Base-by-base conservation (phyloP, 2,888 invertebrate species). In the Dichetophora obliterata region DNA sequence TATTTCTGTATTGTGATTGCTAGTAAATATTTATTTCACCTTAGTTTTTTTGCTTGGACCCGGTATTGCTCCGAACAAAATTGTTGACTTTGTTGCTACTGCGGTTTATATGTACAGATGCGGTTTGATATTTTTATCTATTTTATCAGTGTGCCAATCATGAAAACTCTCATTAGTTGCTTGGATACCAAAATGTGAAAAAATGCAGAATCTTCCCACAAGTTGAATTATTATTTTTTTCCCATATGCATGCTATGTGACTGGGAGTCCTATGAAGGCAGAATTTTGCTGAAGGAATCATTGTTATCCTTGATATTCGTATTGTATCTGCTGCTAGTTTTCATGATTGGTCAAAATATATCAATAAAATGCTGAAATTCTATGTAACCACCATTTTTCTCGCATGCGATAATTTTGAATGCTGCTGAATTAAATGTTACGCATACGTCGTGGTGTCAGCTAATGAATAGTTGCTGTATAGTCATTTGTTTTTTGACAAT, bases 21-120 rank as follows among this genome's bases (percentile, higher is more conserved):
- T 50, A 14, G 43, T 14, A 59, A 14, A 24, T 11, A 24, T 34
- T 65, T 37, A 65, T 22, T 37, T 37, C 34, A 34, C 48, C 43
- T 37, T 19, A 16, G 43, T 50, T 78, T n/a, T n/a, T n/a, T 77
- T 82, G 80, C 83, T 86, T 86, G 86, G 86, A 86, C 86, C 86
- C 86, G 86, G 86, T 86, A 82, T 82, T 84, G 82, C 79, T 86
- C 86, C 86, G 85, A 86, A 86, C 86, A 85, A 84, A 80, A 73
- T 50, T 79, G 76, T 50, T 50, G 48, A 43, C 24, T 66, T 22
- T 43, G 11, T 43, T 43, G n/a, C 22, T 63, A 9, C 19, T 31
- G 16, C 5, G 19, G 19, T 11, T 48, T 14, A 81, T 79, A 81
- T 68, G 14, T 68, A 68, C 68, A 68, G 24, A 24, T 48, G 19